Conservation (phyloP, 2,113 vertebrate genomes). For the Oncorhynchus gorbuscha region DNA sequence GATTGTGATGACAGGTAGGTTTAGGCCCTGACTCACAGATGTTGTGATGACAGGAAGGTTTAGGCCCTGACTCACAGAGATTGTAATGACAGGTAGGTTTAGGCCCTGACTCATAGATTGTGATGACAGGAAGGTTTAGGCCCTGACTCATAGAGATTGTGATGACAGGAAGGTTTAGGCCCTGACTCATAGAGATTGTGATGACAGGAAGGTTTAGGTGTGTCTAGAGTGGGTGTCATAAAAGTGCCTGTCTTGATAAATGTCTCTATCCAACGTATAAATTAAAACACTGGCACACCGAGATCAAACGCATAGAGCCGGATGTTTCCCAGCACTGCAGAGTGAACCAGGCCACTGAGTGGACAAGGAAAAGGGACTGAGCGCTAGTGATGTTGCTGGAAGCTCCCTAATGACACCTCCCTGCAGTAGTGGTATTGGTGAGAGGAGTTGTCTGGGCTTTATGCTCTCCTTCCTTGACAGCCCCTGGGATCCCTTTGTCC, state of each 20-base stretch:
- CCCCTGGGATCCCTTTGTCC: constrained; percentile 63
- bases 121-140: neutral
- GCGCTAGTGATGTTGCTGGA: neutral
- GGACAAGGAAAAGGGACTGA: constrained; percentile 26
- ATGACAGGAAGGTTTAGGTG: neutral
- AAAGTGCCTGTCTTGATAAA: constrained; percentile 8
- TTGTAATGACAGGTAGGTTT: neutral
- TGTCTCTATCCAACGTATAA: neutral
- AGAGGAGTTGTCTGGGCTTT: constrained; percentile 13
- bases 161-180: neutral
- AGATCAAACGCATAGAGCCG: constrained; percentile 1
- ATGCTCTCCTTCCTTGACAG: constrained; percentile 44
- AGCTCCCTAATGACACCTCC: constrained; percentile 44
- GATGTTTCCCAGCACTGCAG: constrained; percentile 24
- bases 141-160: neutral
- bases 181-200: neutral
- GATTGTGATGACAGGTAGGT: constrained; percentile 3
- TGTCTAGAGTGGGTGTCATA: constrained; percentile 21
- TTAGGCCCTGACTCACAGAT: neutral
- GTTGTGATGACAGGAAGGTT: constrained; percentile 1
- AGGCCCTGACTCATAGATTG: neutral
- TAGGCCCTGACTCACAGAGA: too few relatives aligned
- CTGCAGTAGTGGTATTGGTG: constrained; percentile 9
- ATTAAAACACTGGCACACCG: constrained; percentile 2
- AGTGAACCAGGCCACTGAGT: constrained; percentile 22